Percentiles rank a stretch among this genome's conserved stretches.
phyloP scores from a whole-genome alignment of 2,797 vertebrate species.

The Cuculus canorus region DNA sequence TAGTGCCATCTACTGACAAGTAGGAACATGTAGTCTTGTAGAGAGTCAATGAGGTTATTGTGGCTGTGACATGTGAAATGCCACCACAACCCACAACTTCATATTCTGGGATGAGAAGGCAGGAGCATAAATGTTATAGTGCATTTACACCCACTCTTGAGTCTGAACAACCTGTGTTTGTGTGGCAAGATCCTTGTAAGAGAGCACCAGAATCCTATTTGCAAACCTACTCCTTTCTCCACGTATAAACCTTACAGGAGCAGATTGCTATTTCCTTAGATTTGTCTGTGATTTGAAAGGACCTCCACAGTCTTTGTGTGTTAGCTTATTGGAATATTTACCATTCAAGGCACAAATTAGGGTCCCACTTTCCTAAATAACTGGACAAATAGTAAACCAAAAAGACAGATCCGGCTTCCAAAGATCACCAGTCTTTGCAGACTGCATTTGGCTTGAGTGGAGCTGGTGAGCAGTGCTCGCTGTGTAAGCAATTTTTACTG shows the following conservation, averaged over 20 bases:
- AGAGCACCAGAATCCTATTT: neutral
- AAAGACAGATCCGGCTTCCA: neutral
- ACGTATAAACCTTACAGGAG: neutral
- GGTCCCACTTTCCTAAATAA: neutral
- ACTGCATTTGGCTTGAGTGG: neutral
- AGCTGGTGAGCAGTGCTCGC: accelerated
- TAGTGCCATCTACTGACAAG: constrained; percentile 55
- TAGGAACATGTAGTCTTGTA: neutral
- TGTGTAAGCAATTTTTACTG: neutral
- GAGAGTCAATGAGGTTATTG: neutral
- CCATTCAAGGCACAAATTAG: accelerated
- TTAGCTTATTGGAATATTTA: neutral
- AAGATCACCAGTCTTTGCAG: neutral
- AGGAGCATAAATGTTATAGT: neutral
- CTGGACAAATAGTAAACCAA: neutral
- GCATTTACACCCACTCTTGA: neutral
- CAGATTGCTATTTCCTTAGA: neutral
- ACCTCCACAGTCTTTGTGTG: neutral
- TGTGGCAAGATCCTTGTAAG: neutral
- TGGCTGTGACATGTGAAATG: neutral
- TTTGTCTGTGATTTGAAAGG: neutral
- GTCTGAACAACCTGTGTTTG: neutral
- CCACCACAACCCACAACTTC: neutral
- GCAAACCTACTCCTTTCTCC: neutral
- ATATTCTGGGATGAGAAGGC: neutral